phyloP scores from a whole-genome alignment of 2,113 vertebrate species.

The Galbula dea region DNA sequence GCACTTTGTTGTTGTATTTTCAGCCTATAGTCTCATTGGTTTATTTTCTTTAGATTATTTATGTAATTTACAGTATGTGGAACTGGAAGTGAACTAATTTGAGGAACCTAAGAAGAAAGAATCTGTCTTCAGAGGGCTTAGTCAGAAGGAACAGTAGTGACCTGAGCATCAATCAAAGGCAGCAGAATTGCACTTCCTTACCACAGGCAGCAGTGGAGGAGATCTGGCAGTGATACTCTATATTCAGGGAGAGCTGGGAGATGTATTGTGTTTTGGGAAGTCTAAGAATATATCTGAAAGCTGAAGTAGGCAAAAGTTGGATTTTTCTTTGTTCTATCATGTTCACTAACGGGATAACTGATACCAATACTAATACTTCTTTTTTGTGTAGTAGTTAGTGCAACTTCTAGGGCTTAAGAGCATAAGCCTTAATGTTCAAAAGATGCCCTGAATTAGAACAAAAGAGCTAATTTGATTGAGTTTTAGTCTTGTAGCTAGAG shows the following conservation, averaged over 20 bases:
- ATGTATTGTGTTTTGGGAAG: not conserved
- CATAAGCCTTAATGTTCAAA: not conserved
- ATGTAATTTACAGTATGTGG: not conserved
- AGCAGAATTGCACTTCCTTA: not conserved
- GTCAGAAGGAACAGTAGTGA: not conserved
- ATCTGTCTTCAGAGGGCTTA: not conserved
- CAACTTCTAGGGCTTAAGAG: not conserved
- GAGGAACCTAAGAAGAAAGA: not conserved
- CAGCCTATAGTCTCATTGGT: not conserved
- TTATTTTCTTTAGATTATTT: not conserved
- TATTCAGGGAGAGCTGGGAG: not conserved
- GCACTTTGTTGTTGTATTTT: not conserved
- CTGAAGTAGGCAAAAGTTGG: not conserved
- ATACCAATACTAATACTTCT: not conserved
- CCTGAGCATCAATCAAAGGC: not conserved
- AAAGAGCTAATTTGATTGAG: not conserved
- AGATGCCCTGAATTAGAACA: not conserved
- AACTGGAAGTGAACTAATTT: not conserved
- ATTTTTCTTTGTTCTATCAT: not conserved
- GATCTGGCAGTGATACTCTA: not conserved
- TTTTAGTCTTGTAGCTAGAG: not conserved
- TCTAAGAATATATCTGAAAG: not conserved
- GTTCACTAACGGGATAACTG: not conserved
- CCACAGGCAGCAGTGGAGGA: not conserved
- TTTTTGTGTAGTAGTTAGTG: not conserved